Evolutionary conservation across 1,140 invertebrate genomes (phyloP).

Genomic region (Leguminivora glycinivorella): DNA sequence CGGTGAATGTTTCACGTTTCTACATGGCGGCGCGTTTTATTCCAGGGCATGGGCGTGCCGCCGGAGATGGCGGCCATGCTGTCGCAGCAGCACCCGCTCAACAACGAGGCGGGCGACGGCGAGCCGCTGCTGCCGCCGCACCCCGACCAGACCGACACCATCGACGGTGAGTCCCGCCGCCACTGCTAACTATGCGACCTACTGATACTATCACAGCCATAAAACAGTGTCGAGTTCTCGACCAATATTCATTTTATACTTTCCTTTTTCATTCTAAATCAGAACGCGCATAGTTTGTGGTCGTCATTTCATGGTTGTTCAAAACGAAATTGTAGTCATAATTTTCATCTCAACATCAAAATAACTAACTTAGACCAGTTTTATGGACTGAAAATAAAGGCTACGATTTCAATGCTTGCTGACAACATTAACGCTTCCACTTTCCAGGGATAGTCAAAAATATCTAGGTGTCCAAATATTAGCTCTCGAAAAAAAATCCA

Average conservation of each 20-base stretch:
- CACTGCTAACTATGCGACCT: not conserved
- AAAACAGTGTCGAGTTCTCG: no score
- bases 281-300: slow-evolving; percentile 1
- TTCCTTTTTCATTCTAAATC: not conserved
- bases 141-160: slow-evolving; percentile 80
- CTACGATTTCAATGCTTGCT: slow-evolving; percentile 3
- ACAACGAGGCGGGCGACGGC: slow-evolving; percentile 75
- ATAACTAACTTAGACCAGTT: not conserved
- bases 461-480: not conserved
- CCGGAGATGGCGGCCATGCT: slow-evolving; percentile 75
- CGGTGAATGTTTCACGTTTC: not conserved
- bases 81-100: slow-evolving; percentile 65
- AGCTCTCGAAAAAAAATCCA: not conserved
- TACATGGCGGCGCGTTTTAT: slow-evolving; percentile 32
- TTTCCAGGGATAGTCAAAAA: slow-evolving; percentile 18
- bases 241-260: not conserved
- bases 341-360: not conserved
- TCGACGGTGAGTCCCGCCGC: slow-evolving; percentile 79
- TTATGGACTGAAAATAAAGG: slow-evolving; percentile 3
- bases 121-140: slow-evolving; percentile 78
- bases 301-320: not conserved
- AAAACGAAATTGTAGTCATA: slow-evolving; percentile 9
- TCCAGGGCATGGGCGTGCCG: slow-evolving; percentile 67
- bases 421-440: slow-evolving; percentile 4
- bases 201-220: not conserved